A percentile compares a stretch with the other conserved stretches of the same genome.
Evolutionary conservation across 1,140 invertebrate genomes (phyloP).

Genomic region (Dinoponera quadriceps): DNA sequence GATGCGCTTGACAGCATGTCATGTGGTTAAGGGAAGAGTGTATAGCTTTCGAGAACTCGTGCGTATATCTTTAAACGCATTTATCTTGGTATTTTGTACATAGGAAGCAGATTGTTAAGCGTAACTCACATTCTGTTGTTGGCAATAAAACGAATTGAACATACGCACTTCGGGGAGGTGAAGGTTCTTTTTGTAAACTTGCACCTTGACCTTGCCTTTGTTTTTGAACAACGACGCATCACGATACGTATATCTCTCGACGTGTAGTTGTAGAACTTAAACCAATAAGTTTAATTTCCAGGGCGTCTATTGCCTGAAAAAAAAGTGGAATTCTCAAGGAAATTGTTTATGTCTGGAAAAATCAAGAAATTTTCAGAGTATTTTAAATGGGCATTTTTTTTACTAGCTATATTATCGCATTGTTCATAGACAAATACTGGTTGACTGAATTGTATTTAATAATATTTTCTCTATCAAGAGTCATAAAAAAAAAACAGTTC

Average conservation of each 20-base stretch:
- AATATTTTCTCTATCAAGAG: too few relatives aligned
- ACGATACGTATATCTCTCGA: conserved; percentile 37
- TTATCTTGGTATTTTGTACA: conserved; percentile 80
- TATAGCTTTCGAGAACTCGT: conserved; percentile 48
- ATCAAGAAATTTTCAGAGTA: too few relatives aligned
- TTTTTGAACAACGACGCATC: conserved; percentile 34
- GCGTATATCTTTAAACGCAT: conserved; percentile 60
- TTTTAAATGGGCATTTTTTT: too few relatives aligned
- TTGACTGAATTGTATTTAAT: too few relatives aligned
- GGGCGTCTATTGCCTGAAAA: too few relatives aligned
- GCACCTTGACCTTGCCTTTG: conserved; percentile 78
- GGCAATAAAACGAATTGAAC: conserved; percentile 81
- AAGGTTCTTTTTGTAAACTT: conserved; percentile 83
- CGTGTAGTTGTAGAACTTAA: too few relatives aligned
- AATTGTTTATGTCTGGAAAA: too few relatives aligned
- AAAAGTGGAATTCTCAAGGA: too few relatives aligned
- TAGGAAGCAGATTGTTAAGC: conserved; percentile 79
- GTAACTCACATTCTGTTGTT: conserved; percentile 82
- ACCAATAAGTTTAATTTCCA: conserved; percentile 34
- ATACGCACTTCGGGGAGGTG: conserved; percentile 79
- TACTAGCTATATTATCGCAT: too few relatives aligned
- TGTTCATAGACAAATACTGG: too few relatives aligned
- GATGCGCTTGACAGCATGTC: conserved; percentile 34
- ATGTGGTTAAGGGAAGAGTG: conserved; percentile 51
- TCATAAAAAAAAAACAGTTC: too few relatives aligned